phyloP scores from a whole-genome alignment of 2,113 vertebrate genomes.

The Bos indicus region DNA sequence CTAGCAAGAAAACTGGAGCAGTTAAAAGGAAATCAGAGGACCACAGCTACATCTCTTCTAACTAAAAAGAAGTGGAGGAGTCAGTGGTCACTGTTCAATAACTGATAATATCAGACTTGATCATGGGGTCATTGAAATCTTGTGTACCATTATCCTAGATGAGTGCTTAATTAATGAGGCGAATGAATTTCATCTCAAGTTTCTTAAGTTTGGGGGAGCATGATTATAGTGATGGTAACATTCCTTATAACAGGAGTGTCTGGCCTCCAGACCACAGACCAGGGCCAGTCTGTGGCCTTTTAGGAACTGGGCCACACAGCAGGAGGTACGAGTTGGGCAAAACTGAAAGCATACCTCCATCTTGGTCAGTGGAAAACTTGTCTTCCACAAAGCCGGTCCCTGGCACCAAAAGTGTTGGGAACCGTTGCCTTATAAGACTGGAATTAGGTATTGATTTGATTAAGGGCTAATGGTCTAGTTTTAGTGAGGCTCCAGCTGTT shows the following conservation, averaged over 20 bases:
- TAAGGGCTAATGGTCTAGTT: neutral
- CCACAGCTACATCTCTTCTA: neutral
- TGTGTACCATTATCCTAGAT: neutral
- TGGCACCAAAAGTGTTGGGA: neutral
- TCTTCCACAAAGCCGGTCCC: neutral
- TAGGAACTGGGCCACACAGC: neutral
- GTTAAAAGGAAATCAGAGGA: neutral
- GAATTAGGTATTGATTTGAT: neutral
- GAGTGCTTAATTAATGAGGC: neutral
- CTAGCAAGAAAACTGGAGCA: neutral
- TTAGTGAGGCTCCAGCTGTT: neutral
- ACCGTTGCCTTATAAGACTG: neutral
- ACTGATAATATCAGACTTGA: neutral
- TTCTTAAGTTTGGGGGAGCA: neutral
- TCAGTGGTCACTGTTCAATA: neutral
- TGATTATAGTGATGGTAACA: neutral
- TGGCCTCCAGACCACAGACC: rapidly evolving
- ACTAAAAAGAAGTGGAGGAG: neutral
- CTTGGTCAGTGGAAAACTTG: neutral
- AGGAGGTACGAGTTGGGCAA: neutral
- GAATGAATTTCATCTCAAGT: neutral
- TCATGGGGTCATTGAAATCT: neutral
- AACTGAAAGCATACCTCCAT: neutral
- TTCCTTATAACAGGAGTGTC: neutral
- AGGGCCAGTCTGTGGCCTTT: neutral